Evolutionary conservation across 2,888 invertebrate genomes (phyloP).

Genomic region (Drosophila setosimentum): DNA sequence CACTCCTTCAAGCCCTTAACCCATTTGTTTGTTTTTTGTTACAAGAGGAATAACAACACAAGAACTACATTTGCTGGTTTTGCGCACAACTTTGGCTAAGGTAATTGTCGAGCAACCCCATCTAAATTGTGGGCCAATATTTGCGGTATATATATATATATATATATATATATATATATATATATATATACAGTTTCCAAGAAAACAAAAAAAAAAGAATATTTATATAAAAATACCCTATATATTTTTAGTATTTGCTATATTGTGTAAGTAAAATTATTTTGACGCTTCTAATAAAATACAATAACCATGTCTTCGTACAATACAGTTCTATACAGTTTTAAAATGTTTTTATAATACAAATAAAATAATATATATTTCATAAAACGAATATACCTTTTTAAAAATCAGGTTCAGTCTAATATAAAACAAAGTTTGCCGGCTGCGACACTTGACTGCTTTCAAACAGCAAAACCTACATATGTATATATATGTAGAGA

Average conservation of each 20-base stretch:
- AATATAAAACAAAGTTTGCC: slow-evolving; percentile 19
- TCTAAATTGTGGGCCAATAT: slow-evolving; percentile 24
- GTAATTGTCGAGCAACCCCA: slow-evolving; percentile 58
- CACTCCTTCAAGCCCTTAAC: neutral
- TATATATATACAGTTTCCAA: neutral
- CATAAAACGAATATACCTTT: slow-evolving; percentile 10
- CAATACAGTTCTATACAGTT: accelerated
- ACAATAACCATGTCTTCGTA: neutral
- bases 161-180: neutral
- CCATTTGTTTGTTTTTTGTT: slow-evolving; percentile 35
- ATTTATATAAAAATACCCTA: neutral
- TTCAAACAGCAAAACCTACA: slow-evolving; percentile 9
- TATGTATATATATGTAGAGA: neutral
- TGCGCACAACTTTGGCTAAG: slow-evolving; percentile 60
- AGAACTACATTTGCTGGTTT: slow-evolving; percentile 57
- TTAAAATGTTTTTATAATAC: neutral
- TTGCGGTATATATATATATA: neutral
- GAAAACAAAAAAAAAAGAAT: neutral
- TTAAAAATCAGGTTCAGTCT: too few species aligned
- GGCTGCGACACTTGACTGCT: slow-evolving; percentile 24
- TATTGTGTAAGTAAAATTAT: neutral
- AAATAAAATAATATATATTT: neutral
- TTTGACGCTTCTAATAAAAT: neutral
- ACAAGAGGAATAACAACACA: slow-evolving; percentile 37
- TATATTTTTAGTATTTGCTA: neutral